A percentile compares a stretch with the other conserved stretches of the same genome.
Conservation (phyloP, 2,113 vertebrate species). For the Chaetodon auriga region DNA sequence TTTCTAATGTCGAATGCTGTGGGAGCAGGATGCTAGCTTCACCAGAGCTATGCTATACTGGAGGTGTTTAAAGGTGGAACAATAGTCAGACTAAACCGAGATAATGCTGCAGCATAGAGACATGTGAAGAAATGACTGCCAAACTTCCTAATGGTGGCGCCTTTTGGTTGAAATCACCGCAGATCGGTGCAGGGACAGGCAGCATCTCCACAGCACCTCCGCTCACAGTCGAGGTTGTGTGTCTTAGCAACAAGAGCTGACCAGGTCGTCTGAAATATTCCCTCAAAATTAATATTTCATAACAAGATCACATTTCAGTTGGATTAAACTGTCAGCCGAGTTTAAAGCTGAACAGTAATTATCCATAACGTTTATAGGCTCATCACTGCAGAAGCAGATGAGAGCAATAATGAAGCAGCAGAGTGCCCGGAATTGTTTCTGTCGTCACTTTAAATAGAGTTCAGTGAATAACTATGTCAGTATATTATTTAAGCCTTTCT, state of each 20-base stretch:
- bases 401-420: slow-evolving; percentile 46
- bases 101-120: background rate
- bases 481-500: slow-evolving; percentile 44
- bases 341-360: slow-evolving; percentile 22
- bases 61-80: background rate
- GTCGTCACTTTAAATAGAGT: slow-evolving; percentile 51
- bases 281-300: slow-evolving; percentile 24
- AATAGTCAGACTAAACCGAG: background rate
- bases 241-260: background rate
- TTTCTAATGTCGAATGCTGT: background rate
- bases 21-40: background rate
- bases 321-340: slow-evolving; percentile 42
- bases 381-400: slow-evolving; percentile 30
- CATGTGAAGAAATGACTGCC: background rate
- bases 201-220: background rate
- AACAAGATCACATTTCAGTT: slow-evolving; percentile 28
- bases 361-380: slow-evolving; percentile 10
- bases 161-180: background rate
- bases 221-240: background rate
- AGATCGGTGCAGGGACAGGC: background rate
- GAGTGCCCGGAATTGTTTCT: slow-evolving; percentile 31
- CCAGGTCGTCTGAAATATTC: background rate
- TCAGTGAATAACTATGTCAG: slow-evolving; percentile 20
- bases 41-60: background rate
- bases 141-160: background rate